A percentile compares a stretch with the other conserved stretches of the same genome.
Conservation (phyloP, 2,888 invertebrate species). For the Stegana nigrithorax region DNA sequence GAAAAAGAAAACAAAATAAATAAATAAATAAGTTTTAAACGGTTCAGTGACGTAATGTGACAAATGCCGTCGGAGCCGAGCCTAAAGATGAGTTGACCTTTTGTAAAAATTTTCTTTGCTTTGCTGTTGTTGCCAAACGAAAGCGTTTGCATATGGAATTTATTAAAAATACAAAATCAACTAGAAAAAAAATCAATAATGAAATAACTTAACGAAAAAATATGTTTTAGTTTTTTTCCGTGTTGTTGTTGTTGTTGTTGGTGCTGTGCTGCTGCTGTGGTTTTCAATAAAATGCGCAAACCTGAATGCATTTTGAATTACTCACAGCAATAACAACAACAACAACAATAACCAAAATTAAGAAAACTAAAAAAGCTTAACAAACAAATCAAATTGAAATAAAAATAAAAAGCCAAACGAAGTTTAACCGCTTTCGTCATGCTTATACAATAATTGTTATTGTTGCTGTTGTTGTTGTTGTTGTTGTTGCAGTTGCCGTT, state of each 20-base stretch:
- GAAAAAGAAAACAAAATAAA: no score
- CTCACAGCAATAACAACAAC: conserved; percentile 32
- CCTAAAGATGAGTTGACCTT: no score
- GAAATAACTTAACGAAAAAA: no score
- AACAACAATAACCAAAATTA: conserved; percentile 23
- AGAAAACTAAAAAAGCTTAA: background rate
- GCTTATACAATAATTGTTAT: conserved; percentile 41
- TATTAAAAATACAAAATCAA: conserved; percentile 5
- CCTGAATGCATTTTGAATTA: conserved; percentile 47
- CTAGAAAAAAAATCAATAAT: background rate
- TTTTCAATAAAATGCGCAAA: background rate
- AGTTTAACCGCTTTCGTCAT: conserved; percentile 41
- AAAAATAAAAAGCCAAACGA: background rate
- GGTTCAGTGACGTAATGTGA: background rate
- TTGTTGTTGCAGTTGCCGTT: no score
- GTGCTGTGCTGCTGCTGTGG: no score
- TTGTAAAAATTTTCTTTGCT: no score
- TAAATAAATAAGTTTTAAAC: no score
- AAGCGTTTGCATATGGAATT: background rate
- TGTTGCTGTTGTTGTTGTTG: no score
- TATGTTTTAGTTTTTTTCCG: no score
- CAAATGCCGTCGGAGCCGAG: no score
- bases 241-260: no score
- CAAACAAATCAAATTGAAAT: background rate
- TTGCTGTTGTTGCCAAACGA: no score